phyloP scores from a whole-genome alignment of 2,113 vertebrate genomes.

The Nettapus auritus region DNA sequence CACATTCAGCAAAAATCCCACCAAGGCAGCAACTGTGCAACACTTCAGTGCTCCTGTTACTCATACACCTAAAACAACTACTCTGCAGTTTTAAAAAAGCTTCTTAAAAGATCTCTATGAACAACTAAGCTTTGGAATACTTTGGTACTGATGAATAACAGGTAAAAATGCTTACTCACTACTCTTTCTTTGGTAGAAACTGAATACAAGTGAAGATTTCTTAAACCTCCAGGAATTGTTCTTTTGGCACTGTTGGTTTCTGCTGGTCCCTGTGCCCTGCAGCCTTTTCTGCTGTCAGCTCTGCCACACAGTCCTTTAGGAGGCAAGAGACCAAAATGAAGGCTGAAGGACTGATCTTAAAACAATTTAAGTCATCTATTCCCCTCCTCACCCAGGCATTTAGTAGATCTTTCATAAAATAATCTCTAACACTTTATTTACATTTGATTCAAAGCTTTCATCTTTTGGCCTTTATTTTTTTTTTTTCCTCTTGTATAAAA shows the following conservation, averaged over 20 bases:
- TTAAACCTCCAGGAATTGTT: not conserved
- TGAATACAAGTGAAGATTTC: not conserved
- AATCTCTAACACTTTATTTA: not conserved
- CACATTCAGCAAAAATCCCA: not conserved
- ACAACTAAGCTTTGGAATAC: not conserved
- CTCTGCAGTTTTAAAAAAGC: not conserved
- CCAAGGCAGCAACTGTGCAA: not conserved
- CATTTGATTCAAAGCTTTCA: not conserved
- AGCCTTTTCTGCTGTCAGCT: not conserved
- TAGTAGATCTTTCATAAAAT: not conserved
- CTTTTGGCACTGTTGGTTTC: not conserved
- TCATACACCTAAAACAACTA: not conserved
- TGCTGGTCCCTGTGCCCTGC: not conserved
- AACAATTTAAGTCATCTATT: not conserved
- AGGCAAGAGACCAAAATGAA: not conserved
- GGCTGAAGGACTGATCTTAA: not conserved
- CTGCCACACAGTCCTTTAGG: not conserved
- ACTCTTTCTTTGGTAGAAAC: not conserved
- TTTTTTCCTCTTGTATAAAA: not conserved
- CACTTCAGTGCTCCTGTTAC: not conserved
- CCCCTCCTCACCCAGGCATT: not conserved
- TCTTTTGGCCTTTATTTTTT: not conserved
- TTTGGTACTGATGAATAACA: not conserved
- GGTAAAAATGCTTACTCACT: constrained; percentile 22
- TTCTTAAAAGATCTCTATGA: not conserved